These are phyloP conservation scores for Drosophila ambigua DNA, from an alignment of 1,140 invertebrate genomes.

Conservation along the genomic window DNA sequence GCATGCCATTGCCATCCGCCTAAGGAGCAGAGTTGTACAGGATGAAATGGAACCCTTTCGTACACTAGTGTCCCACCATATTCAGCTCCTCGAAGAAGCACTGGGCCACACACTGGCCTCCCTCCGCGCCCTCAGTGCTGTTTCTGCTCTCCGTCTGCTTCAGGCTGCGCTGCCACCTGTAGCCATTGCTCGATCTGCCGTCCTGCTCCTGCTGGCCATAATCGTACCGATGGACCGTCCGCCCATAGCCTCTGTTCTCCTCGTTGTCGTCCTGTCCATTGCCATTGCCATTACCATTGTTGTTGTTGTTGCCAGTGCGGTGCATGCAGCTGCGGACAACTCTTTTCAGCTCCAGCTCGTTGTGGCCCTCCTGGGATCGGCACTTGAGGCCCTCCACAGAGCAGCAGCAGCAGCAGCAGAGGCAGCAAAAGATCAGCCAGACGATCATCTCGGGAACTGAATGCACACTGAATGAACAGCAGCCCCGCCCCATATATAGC, in stretches of 20 bases:
- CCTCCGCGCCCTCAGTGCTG: slow-evolving; percentile 15
- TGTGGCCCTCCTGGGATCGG: slow-evolving; percentile 84
- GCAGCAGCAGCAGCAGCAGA: background rate
- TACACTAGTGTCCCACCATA: slow-evolving; percentile 80
- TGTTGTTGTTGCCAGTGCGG: slow-evolving; percentile 44
- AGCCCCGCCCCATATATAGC: slow-evolving; percentile 44
- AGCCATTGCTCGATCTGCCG: slow-evolving; percentile 32
- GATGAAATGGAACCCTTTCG: background rate
- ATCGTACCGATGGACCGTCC: background rate
- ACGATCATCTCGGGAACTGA: slow-evolving; percentile 43
- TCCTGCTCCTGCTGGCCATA: slow-evolving; percentile 18
- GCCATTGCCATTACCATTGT: slow-evolving; percentile 29
- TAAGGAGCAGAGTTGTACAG: slow-evolving; percentile 25
- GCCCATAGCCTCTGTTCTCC: slow-evolving; percentile 7
- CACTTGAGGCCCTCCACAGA: slow-evolving; percentile 78
- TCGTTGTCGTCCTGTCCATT: slow-evolving; percentile 33
- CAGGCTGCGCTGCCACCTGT: slow-evolving; percentile 36
- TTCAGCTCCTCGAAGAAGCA: slow-evolving; percentile 86
- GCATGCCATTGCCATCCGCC: slow-evolving; percentile 85
- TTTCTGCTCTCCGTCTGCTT: slow-evolving; percentile 41
- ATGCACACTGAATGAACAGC: background rate
- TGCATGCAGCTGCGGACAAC: slow-evolving; percentile 74
- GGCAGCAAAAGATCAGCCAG: slow-evolving; percentile 28
- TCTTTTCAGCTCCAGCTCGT: slow-evolving; percentile 83
- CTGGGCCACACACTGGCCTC: slow-evolving; percentile 84